These are phyloP conservation scores for Desmodus rotundus DNA, from an alignment of 2,113 vertebrate species.

Conservation along the genomic window DNA sequence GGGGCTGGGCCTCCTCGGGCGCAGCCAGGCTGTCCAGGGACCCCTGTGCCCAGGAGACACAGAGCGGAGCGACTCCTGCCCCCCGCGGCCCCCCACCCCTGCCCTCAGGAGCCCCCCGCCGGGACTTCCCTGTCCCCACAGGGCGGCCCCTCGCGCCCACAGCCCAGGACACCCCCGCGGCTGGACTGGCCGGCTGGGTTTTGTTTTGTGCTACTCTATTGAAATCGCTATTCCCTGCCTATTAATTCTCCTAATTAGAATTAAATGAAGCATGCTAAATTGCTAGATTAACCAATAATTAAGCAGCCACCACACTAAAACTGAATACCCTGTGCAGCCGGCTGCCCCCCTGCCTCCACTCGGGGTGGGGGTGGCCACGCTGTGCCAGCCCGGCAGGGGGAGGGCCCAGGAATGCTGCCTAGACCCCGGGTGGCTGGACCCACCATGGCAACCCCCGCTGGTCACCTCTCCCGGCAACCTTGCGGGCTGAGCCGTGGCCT, in stretches of 20 bases:
- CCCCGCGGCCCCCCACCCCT: fast-evolving
- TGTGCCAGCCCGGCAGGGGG: fast-evolving
- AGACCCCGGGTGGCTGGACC: neutral
- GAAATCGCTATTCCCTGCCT: constrained; percentile 85
- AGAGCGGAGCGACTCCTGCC: fast-evolving
- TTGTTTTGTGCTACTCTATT: constrained; percentile 83
- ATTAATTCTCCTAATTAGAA: constrained; percentile 92
- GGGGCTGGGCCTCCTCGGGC: fast-evolving
- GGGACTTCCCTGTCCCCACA: neutral
- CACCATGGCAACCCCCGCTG: fast-evolving
- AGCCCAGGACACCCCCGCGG: neutral
- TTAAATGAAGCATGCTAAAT: constrained; percentile 90
- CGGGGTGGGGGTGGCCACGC: no score
- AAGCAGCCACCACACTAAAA: constrained; percentile 83
- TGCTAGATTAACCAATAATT: constrained; percentile 92
- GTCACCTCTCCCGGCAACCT: no score
- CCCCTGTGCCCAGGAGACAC: neutral
- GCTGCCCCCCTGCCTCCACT: neutral
- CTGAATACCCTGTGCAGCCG: constrained; percentile 69
- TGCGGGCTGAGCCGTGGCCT: neutral
- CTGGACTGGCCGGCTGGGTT: constrained; percentile 61
- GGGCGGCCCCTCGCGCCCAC: neutral
- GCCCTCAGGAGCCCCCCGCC: neutral
- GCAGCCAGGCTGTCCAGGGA: neutral
- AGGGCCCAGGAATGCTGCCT: fast-evolving